These are phyloP conservation scores for Amphipoea oculea DNA, from an alignment of 2,888 invertebrate genomes.

Conservation along the genomic window DNA sequence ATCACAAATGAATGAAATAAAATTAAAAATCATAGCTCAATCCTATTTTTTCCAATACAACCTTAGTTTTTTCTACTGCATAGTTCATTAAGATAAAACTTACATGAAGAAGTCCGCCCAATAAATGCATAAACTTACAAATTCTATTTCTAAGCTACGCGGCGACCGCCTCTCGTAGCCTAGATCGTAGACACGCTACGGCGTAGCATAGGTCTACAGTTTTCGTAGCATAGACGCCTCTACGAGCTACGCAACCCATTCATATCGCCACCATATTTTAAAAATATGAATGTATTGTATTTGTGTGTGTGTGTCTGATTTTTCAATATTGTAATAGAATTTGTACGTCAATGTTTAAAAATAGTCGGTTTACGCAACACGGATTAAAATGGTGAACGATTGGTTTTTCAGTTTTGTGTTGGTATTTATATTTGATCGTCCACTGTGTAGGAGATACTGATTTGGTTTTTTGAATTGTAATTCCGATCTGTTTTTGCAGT, in stretches of 20 bases:
- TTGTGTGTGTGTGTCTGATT: conserved; percentile 29
- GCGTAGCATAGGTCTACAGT: conserved; percentile 71
- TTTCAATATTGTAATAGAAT: conserved; percentile 60
- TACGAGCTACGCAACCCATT: conserved; percentile 68
- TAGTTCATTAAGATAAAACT: background rate
- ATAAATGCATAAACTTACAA: background rate
- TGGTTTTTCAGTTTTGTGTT: conserved; percentile 24
- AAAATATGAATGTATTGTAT: conserved; percentile 44
- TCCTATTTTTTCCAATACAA: too few relatives aligned
- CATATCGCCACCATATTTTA: conserved; percentile 26
- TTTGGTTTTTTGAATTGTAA: conserved; percentile 29
- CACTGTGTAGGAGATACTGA: conserved; percentile 16
- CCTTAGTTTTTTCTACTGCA: too few relatives aligned
- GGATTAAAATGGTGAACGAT: conserved; percentile 50
- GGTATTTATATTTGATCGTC: conserved; percentile 45
- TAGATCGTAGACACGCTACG: conserved; percentile 73
- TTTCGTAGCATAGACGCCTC: conserved; percentile 72
- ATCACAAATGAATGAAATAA: background rate
- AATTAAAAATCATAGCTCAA: background rate
- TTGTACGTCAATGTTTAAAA: conserved; percentile 62
- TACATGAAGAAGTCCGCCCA: background rate
- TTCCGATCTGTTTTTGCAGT: conserved; percentile 14
- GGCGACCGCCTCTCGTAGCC: conserved; percentile 48
- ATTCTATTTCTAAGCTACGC: conserved; percentile 43
- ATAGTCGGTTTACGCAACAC: conserved; percentile 48